These are phyloP conservation scores for Drosophila meridiana DNA, from an alignment of 2,888 invertebrate genomes.

Conservation along the genomic window DNA sequence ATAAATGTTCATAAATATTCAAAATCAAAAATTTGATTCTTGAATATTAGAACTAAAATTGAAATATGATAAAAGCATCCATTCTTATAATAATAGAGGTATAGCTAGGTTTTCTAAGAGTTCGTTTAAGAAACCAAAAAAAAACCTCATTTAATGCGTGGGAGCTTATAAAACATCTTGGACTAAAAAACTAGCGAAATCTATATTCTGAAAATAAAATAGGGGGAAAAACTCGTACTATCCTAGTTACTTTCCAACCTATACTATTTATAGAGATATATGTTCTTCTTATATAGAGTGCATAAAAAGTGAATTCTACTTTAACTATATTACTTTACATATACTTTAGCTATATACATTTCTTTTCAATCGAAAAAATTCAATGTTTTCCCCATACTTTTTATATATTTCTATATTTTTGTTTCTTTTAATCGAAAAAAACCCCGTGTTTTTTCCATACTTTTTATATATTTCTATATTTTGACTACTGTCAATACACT, in stretches of 20 bases:
- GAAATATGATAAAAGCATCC: no score
- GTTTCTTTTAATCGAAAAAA: not conserved
- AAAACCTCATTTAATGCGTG: no score
- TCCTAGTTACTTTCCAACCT: not conserved
- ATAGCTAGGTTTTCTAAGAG: no score
- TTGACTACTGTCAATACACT: conserved; percentile 1
- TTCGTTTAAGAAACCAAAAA: no score
- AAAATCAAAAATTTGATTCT: no score
- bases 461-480: not conserved
- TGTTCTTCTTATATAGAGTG: not conserved
- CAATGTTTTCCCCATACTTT: not conserved
- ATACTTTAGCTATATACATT: not conserved
- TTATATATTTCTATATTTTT: not conserved
- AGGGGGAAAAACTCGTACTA: not conserved
- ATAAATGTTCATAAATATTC: no score
- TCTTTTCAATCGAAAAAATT: not conserved
- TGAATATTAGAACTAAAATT: not conserved
- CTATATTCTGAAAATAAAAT: not conserved
- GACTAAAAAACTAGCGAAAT: not conserved
- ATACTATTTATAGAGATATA: not conserved
- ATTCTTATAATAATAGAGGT: no score
- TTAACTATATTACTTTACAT: not conserved
- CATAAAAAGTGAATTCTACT: not conserved
- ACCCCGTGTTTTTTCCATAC: not conserved
- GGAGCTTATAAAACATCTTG: not conserved